Evolutionary conservation across 2,888 invertebrate genomes (phyloP), one percentile per base, ranked within the genome.

Genomic region (Corythucha ciliata): DNA sequence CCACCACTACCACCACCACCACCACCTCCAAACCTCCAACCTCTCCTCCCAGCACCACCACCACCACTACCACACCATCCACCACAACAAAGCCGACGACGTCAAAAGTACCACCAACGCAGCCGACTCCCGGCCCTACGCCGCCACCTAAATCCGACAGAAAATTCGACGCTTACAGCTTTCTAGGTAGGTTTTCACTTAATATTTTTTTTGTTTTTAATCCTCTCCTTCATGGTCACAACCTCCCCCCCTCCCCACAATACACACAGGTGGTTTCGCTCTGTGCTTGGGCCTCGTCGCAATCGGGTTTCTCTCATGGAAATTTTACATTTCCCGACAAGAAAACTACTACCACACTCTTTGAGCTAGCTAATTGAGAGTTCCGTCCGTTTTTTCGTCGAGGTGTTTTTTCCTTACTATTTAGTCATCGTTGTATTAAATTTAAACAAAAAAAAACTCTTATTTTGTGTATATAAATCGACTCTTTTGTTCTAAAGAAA

Each of bases 341-440:
- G 89, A 86, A 68, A 88, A 86, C 70, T 88, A 87, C 70, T 92
- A 91, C 69, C 88, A 87, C 65, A 89, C 88, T 55, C 79, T 91
- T 67, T 91, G 84, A 83, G n/a, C n/a, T n/a, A n/a, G n/a, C n/a
- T n/a, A n/a, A n/a, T n/a, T n/a, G n/a, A n/a, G n/a, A n/a, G n/a
- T n/a, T n/a, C n/a, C n/a, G n/a, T n/a, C n/a, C n/a, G n/a, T n/a
- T n/a, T n/a, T n/a, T n/a, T n/a, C n/a, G n/a, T n/a, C n/a, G n/a
- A n/a, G n/a, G n/a, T n/a, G n/a, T n/a, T n/a, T n/a, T n/a, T n/a
- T n/a, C n/a, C n/a, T n/a, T n/a, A n/a, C n/a, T n/a, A n/a, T n/a
- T n/a, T n/a, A n/a, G n/a, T n/a, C n/a, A n/a, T n/a, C n/a, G n/a
- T n/a, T n/a, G n/a, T n/a, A n/a, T n/a, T n/a, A n/a, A n/a, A n/a